These are phyloP conservation scores for Apostichopus leukothele DNA, from an alignment of 53 echinoderm and acorn worm species.

Conservation along the genomic window DNA sequence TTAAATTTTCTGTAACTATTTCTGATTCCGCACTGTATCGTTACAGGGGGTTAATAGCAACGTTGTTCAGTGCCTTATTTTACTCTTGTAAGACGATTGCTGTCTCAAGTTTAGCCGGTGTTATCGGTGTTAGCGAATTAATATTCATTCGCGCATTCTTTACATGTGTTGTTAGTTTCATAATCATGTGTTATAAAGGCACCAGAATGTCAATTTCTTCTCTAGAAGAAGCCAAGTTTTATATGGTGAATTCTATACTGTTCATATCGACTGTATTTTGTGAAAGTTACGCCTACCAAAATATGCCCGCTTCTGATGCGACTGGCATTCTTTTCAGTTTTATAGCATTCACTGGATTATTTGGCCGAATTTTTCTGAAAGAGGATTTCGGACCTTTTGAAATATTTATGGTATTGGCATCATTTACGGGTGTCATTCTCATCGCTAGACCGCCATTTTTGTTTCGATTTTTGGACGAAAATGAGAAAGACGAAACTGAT, in stretches of 20 bases:
- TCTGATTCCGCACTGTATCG: neutral
- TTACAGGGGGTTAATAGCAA: neutral
- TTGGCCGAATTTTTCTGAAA: constrained; percentile 1
- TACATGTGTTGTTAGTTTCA: neutral
- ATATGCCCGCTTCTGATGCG: constrained; percentile 1
- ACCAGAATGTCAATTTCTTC: neutral
- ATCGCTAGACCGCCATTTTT: constrained; percentile 12
- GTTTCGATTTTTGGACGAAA: neutral
- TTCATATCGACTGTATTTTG: neutral
- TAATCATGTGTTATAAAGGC: neutral
- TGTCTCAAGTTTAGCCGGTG: neutral
- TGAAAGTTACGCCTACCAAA: neutral
- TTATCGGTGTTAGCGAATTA: neutral
- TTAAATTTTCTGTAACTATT: too few relatives aligned
- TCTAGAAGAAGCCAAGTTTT: neutral
- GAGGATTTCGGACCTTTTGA: neutral
- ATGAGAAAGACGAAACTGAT: neutral
- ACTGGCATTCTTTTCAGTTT: neutral
- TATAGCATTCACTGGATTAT: neutral
- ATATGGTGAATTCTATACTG: neutral
- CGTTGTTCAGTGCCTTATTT: neutral
- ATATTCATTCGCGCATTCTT: neutral
- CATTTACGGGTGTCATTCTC: constrained; percentile 8
- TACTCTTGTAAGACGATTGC: neutral
- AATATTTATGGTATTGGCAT: neutral